Base-by-base conservation (phyloP, 2,888 invertebrate species). In the Aporophyla nigra region DNA sequence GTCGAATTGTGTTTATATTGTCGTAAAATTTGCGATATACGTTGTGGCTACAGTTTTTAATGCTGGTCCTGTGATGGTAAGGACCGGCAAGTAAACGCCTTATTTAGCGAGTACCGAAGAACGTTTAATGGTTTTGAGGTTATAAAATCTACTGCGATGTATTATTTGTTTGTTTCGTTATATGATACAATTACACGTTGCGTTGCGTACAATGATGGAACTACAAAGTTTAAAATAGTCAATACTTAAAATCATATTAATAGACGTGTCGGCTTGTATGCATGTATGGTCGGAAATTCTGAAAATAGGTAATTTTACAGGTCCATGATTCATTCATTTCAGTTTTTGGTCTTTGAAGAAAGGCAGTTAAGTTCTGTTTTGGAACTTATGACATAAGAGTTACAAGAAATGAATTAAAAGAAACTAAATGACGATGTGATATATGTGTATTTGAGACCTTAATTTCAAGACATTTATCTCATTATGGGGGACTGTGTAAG, bases 1-100 rank as follows among this genome's bases (percentile, higher is more conserved):
- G 78, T 86, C 86, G 76, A 63, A 74, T 68, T 76, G 76, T 62
- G 74, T 89, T 87, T 86, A 86, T 85, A 84, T 80, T 84, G 81
- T 86, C 83, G 81, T 89, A 87, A 89, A 88, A 80, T 72, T 76
- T 53, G 61, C 74, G 27, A 76, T 79, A 74, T 87, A 88, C 27
- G 71, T 58, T 65, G 73, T 43, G 62, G 53, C 27, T 68, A 40
- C 49, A 77, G 61, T 78, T 86, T 84, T 86, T 83, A 83, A 85
- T 85, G 71, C 12, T 21, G 12, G 21, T n/a, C 61, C 67, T 62
- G 51, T 71, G 66, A 66, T 66, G 76, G 76, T 16, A 27, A 46
- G 27, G 2, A 27, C 66, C 33, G 27, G 76, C 9, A 51, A 66
- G 56, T 81, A 85, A 76, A 76, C 16, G 33, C 85, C 85, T 63